These are phyloP conservation scores for Hystrix cristata DNA, from an alignment of 2,113 vertebrate genomes.

Conservation along the genomic window DNA sequence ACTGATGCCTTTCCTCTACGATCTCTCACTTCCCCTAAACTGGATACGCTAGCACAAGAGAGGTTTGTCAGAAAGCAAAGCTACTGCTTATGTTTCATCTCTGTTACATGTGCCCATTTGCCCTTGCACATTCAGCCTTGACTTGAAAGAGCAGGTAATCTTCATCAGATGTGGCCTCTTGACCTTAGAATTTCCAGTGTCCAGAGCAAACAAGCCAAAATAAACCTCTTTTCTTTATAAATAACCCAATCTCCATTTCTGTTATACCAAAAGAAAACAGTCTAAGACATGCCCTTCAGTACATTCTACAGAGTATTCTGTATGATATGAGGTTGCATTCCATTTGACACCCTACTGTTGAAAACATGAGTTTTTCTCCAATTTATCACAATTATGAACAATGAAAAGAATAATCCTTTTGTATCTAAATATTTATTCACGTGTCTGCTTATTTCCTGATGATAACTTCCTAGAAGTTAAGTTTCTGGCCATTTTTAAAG, in stretches of 20 bases:
- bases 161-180: not conserved
- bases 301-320: not conserved
- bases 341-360: not conserved
- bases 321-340: not conserved
- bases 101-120: not conserved
- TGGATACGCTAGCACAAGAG: too few relatives aligned
- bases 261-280: not conserved
- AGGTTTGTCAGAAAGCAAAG: not conserved
- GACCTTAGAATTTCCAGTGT: not conserved
- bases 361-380: not conserved
- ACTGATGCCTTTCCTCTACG: not conserved
- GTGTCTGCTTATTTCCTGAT: constrained; percentile 29
- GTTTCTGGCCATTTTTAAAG: constrained; percentile 22
- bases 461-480: constrained; percentile 19
- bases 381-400: not conserved
- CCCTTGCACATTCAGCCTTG: not conserved
- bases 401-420: not conserved
- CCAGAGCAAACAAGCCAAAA: not conserved
- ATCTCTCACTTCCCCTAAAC: not conserved
- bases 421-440: constrained; percentile 8
- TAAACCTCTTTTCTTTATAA: not conserved
- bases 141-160: not conserved
- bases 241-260: not conserved
- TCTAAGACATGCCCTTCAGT: not conserved
- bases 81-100: not conserved